phyloP scores from a whole-genome alignment of 2,113 vertebrate species.

The Alexandromys fortis region DNA sequence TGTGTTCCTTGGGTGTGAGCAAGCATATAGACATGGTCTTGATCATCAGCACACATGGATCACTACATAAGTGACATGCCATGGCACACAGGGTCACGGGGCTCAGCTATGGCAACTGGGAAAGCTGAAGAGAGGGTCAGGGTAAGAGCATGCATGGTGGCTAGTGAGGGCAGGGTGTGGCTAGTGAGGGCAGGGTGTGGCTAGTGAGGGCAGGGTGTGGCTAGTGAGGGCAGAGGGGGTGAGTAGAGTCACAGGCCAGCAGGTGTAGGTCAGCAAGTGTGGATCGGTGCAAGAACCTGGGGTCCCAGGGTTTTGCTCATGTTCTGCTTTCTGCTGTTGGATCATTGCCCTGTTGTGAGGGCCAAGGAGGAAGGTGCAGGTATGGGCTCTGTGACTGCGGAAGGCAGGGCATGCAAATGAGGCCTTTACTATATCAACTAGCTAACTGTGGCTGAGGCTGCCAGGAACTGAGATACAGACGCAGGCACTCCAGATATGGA shows the following conservation, averaged over 20 bases:
- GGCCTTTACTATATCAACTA: background rate
- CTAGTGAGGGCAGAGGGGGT: background rate
- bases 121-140: no score
- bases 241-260: background rate
- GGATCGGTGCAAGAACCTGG: background rate
- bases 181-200: background rate
- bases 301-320: accelerated
- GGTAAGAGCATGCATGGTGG: no score
- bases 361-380: background rate
- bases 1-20: no score
- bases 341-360: background rate
- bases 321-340: background rate
- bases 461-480: background rate
- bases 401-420: background rate
- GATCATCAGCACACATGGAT: no score
- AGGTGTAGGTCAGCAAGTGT: background rate
- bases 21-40: no score
- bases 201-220: background rate
- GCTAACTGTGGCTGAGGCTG: no score
- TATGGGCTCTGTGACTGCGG: background rate
- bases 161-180: background rate
- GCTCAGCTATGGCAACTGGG: no score
- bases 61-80: no score
- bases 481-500: background rate
- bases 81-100: no score